Percentiles rank a stretch among this genome's conserved stretches.
Evolutionary conservation across 2,113 vertebrate species (phyloP).

Genomic region (Corythaixoides concolor): DNA sequence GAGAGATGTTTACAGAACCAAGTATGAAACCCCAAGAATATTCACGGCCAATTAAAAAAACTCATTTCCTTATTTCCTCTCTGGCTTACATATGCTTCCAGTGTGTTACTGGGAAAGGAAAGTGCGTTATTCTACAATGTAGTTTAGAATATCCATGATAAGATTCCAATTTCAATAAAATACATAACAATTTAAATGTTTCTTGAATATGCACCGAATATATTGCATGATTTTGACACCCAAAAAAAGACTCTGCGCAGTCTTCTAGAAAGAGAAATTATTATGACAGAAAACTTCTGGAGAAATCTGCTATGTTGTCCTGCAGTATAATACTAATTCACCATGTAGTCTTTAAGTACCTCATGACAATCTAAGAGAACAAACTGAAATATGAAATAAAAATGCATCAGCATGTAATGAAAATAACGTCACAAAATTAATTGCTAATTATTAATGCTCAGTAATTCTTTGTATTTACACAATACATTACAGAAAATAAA

Average conservation of each 20-base stretch:
- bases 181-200: background rate
- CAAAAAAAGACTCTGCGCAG: background rate
- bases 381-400: background rate
- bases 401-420: background rate
- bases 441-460: background rate
- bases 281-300: background rate
- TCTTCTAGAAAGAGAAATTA: background rate
- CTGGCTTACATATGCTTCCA: background rate
- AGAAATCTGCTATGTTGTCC: background rate
- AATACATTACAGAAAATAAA: background rate
- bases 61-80: background rate
- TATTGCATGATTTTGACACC: background rate
- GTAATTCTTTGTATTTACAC: background rate
- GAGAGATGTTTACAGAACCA: background rate
- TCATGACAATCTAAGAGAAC: background rate
- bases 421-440: background rate
- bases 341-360: background rate
- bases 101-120: background rate
- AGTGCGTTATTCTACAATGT: background rate
- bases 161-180: background rate
- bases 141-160: background rate
- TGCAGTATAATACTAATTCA: background rate
- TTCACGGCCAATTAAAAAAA: background rate
- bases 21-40: background rate
- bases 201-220: background rate